These are phyloP conservation scores for western clawed frog (Xenopus tropicalis) DNA, from an alignment of 2,113 vertebrate genomes.

Conservation along the genomic window UCB_Xtro_10.0 CM004443.2:144990001-144990500, in stretches of 20 bases:
- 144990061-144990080: conserved; percentile 68
- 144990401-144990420: too few relatives aligned
- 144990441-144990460: conserved; percentile 65
- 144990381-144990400: too few relatives aligned
- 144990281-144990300: too few relatives aligned
- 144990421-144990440: too few relatives aligned
- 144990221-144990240: background rate
- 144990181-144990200: background rate
- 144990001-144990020: too few relatives aligned
- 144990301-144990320: too few relatives aligned
- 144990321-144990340: too few relatives aligned
- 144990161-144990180: conserved; percentile 65
- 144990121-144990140: conserved; percentile 47
- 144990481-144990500: conserved; percentile 71
- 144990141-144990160: conserved; percentile 59
- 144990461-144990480: conserved; percentile 76
- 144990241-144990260: too few relatives aligned
- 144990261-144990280: too few relatives aligned
- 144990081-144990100: conserved; percentile 66
- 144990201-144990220: too few relatives aligned
- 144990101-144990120: conserved; percentile 44
- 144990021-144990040: conserved; percentile 43
- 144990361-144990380: too few relatives aligned
- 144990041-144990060: conserved; percentile 71
- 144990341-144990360: too few relatives aligned